Conservation (phyloP, 2,797 vertebrate species). For the Loriculus beryllinus region DNA sequence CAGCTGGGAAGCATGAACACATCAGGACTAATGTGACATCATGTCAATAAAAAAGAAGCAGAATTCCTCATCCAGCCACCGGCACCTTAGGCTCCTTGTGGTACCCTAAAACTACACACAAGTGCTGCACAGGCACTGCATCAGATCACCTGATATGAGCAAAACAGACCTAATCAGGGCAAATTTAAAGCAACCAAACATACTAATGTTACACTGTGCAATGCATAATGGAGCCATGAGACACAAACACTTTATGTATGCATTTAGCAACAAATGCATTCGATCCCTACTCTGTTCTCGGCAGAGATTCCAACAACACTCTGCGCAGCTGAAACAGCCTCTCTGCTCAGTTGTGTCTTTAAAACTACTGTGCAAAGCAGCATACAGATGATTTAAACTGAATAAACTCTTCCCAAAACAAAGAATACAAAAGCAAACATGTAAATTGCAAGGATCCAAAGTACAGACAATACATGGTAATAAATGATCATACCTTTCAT, state of each 20-base stretch:
- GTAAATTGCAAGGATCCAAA: conserved; percentile 29
- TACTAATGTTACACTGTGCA: background rate
- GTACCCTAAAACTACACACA: conserved; percentile 48
- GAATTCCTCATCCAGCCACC: background rate
- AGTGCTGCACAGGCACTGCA: conserved; percentile 64
- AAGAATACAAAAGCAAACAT: conserved; percentile 5
- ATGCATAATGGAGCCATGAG: conserved; percentile 44
- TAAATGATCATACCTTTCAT: conserved; percentile 87
- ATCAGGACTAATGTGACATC: background rate
- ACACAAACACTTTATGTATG: conserved; percentile 19
- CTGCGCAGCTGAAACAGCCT: conserved; percentile 32
- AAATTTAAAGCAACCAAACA: conserved; percentile 53
- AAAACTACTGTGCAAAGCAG: conserved; percentile 57
- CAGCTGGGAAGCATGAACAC: background rate
- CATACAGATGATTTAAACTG: conserved; percentile 27
- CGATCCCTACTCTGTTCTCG: conserved; percentile 8
- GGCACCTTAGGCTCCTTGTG: conserved; percentile 17
- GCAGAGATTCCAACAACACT: conserved; percentile 37
- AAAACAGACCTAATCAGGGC: conserved; percentile 39
- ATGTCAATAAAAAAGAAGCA: background rate
- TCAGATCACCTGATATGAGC: conserved; percentile 53
- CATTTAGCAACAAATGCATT: conserved; percentile 43
- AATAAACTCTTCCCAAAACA: conserved; percentile 60
- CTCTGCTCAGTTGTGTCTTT: conserved; percentile 21
- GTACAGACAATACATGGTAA: conserved; percentile 35